Conservation (phyloP, 2,113 vertebrate species). For the Capreolus pygargus region DNA sequence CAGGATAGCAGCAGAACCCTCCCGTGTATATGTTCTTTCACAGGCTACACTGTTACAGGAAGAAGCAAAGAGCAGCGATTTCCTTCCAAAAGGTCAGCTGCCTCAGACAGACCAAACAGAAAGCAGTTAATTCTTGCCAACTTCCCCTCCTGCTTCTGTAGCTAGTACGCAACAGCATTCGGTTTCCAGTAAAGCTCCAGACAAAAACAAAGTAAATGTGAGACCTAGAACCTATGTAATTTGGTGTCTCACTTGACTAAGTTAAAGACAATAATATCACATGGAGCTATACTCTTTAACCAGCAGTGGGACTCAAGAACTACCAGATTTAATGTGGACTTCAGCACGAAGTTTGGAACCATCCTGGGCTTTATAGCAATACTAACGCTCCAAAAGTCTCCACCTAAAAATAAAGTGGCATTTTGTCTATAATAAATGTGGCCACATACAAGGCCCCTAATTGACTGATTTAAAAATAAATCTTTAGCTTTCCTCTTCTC, state of each 20-base stretch:
- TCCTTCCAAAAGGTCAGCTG: slow-evolving; percentile 78
- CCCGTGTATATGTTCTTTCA: background rate
- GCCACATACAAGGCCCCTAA: background rate
- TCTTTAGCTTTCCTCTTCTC: background rate
- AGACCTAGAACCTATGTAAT: background rate
- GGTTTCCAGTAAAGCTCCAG: slow-evolving; percentile 75
- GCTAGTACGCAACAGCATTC: slow-evolving; percentile 47
- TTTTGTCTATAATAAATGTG: background rate
- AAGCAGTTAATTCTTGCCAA: slow-evolving; percentile 62
- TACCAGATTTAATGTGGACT: background rate
- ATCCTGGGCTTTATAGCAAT: background rate
- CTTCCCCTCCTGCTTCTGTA: slow-evolving; percentile 68
- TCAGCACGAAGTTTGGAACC: background rate
- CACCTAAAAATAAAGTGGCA: slow-evolving; percentile 4
- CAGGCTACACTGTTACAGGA: slow-evolving; percentile 77
- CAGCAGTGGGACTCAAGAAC: background rate
- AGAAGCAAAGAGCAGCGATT: slow-evolving; percentile 79
- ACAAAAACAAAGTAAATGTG: slow-evolving; percentile 64
- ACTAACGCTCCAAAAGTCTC: background rate
- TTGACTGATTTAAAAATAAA: background rate
- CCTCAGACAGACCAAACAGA: slow-evolving; percentile 73
- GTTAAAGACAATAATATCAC: background rate
- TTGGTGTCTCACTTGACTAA: background rate
- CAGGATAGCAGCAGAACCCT: background rate
- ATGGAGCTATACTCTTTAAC: background rate